Evolutionary conservation across 2,797 vertebrate species (phyloP).

Genomic region (Paratrypauchen microcephalus): DNA sequence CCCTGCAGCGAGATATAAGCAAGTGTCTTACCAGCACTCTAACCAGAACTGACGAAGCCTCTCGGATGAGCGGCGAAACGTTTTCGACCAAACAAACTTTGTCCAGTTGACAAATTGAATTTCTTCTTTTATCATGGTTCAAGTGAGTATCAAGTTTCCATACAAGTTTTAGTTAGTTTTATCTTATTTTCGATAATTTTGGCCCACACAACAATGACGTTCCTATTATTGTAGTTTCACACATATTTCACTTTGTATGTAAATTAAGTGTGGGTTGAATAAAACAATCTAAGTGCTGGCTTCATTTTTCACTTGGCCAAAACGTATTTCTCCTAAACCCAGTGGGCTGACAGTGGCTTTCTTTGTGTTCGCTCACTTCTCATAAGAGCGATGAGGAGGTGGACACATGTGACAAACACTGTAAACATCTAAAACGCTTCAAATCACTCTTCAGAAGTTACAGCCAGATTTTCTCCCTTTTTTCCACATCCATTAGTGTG

Average conservation of each 20-base stretch:
- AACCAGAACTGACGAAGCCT: too few species aligned
- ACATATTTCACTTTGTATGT: neutral
- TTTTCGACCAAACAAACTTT: too few species aligned
- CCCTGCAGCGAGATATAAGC: too few species aligned
- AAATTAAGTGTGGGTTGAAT: neutral
- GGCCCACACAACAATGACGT: neutral
- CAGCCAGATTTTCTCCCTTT: neutral
- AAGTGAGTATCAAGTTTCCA: too few species aligned
- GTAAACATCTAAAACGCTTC: conserved; percentile 16
- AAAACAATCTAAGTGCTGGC: neutral
- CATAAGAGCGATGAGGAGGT: conserved; percentile 6
- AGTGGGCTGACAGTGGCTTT: neutral
- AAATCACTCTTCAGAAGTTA: neutral
- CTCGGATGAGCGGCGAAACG: too few species aligned
- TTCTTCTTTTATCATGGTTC: too few species aligned
- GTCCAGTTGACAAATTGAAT: too few species aligned
- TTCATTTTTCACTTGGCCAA: neutral
- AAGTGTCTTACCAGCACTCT: too few species aligned
- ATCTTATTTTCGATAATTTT: too few species aligned
- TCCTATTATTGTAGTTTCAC: neutral
- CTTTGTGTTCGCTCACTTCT: neutral
- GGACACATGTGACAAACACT: conserved; percentile 24
- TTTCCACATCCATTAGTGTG: conserved; percentile 21
- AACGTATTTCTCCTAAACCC: neutral
- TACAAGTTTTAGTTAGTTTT: too few species aligned